Percentiles rank a stretch among this genome's conserved stretches.
These are phyloP conservation scores for Pyrrhia umbra DNA, from an alignment of 2,888 invertebrate genomes.

Conservation along the genomic window DNA sequence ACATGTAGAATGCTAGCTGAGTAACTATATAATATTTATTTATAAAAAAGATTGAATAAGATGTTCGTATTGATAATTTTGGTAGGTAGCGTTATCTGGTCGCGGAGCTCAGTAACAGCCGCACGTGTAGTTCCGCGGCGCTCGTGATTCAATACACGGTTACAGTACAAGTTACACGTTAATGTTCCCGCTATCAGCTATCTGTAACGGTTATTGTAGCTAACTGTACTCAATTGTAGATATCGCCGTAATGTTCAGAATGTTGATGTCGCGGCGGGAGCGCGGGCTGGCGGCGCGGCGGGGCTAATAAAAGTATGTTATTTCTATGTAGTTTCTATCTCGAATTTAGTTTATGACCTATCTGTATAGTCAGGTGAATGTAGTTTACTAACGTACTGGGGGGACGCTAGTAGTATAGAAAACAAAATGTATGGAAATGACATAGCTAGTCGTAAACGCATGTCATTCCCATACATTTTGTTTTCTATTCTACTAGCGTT, in stretches of 20 bases:
- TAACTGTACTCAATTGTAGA: conserved; percentile 46
- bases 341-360: neutral
- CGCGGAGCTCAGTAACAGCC: no score
- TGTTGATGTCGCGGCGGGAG: conserved; percentile 36
- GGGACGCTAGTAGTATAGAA: no score
- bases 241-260: conserved; percentile 35
- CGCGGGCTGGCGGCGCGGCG: conserved; percentile 1
- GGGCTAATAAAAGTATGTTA: neutral
- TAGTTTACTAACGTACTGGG: neutral
- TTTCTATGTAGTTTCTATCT: neutral
- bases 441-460: no score
- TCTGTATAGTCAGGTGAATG: neutral
- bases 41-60: no score
- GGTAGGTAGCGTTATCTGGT: neutral
- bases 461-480: no score
- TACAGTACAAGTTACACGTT: conserved; percentile 33
- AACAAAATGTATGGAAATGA: no score
- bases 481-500: no score
- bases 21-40: no score
- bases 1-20: no score
- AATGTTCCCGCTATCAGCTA: conserved; percentile 31
- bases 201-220: conserved; percentile 52
- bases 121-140: neutral
- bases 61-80: no score
- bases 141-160: conserved; percentile 41